Conservation (phyloP, 2,797 vertebrate genomes). For the Lagodon rhomboides region DNA sequence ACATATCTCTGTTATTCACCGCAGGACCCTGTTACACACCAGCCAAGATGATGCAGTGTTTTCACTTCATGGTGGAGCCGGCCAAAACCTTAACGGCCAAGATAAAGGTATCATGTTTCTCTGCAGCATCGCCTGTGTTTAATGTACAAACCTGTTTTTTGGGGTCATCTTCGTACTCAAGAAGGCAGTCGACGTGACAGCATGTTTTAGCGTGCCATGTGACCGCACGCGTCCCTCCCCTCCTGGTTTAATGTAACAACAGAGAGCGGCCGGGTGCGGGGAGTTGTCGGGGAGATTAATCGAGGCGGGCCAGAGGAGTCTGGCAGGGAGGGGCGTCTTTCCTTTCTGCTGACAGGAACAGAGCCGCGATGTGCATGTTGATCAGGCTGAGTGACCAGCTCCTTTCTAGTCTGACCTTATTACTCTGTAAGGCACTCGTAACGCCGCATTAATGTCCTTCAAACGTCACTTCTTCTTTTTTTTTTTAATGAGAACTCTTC, state of each 20-base stretch:
- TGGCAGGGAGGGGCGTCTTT: slow-evolving; percentile 14
- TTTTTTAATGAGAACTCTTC: background rate
- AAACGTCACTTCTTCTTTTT: background rate
- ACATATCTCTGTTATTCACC: slow-evolving; percentile 31
- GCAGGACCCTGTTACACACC: slow-evolving; percentile 34
- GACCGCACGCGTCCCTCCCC: slow-evolving; percentile 10
- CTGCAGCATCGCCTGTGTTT: slow-evolving; percentile 21
- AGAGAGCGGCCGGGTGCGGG: background rate
- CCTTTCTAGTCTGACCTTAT: slow-evolving; percentile 40
- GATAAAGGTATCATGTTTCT: slow-evolving; percentile 79
- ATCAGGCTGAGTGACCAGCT: slow-evolving; percentile 54
- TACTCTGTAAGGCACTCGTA: slow-evolving; percentile 37
- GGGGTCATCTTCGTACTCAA: slow-evolving; percentile 37
- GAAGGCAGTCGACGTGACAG: slow-evolving; percentile 28
- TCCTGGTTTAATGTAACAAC: slow-evolving; percentile 16
- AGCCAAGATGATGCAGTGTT: slow-evolving; percentile 87
- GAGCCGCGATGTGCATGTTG: slow-evolving; percentile 68
- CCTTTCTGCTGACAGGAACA: slow-evolving; percentile 51
- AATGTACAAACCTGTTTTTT: slow-evolving; percentile 37
- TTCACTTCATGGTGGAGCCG: slow-evolving; percentile 87
- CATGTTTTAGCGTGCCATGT: background rate
- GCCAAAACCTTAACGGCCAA: slow-evolving; percentile 84
- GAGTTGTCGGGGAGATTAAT: slow-evolving; percentile 23
- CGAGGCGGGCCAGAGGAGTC: background rate
- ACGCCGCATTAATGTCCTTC: slow-evolving; percentile 21